phyloP scores from a whole-genome alignment of 2,113 vertebrate genomes.

The Corythornis madagascariensis region DNA sequence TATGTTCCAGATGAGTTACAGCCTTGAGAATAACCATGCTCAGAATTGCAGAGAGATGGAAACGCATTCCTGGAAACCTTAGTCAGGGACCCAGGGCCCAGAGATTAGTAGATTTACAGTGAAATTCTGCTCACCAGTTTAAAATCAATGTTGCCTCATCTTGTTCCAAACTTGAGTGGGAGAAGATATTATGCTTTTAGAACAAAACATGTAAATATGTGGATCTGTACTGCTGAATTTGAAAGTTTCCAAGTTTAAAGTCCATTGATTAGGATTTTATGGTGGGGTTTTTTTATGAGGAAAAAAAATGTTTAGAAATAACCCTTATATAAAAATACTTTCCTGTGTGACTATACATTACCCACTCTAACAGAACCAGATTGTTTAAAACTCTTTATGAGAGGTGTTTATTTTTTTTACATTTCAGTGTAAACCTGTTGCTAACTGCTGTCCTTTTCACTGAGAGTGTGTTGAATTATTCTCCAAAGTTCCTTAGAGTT shows the following conservation, averaged over 20 bases:
- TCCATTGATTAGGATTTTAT: not conserved
- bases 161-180: rapidly evolving
- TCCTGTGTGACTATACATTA: not conserved
- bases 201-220: not conserved
- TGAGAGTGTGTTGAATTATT: not conserved
- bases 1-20: too few relatives aligned
- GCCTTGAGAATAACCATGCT: not conserved
- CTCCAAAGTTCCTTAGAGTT: not conserved
- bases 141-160: not conserved
- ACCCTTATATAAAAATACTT: not conserved
- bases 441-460: not conserved
- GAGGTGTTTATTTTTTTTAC: not conserved
- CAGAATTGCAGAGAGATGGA: not conserved
- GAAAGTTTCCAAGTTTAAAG: not conserved
- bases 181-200: not conserved
- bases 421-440: not conserved
- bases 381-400: not conserved
- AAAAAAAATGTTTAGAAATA: not conserved
- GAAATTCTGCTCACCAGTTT: not conserved
- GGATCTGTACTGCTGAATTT: not conserved
- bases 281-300: not conserved
- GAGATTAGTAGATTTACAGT: not conserved
- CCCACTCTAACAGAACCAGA: not conserved
- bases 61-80: not conserved
- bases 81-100: not conserved